Evolutionary conservation across 2,113 vertebrate genomes (phyloP), one percentile per base, ranked within the genome.

Genomic region (Varanus komodoensis): DNA sequence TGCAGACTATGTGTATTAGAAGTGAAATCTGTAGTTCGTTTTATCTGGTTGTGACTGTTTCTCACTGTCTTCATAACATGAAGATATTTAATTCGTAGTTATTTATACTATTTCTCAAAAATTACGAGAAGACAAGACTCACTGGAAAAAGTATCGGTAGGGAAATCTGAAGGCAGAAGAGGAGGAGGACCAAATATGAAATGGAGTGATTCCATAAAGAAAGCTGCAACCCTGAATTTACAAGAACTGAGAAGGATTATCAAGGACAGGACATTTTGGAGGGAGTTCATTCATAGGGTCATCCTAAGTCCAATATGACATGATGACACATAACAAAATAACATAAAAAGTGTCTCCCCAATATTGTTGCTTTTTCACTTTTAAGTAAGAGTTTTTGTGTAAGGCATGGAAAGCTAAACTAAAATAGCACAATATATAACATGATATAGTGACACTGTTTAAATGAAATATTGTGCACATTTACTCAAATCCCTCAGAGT

Each of bases 361-460:
- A 38, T 48, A n/a, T 74, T 17, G 25, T 54, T 54, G 54, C 54
- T 54, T 54, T 54, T 44, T 44, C 38, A 44, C 3, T 44, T 44
- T 44, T 44, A 44, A 44, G 38, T 44, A 44, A 44, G 38, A 44
- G 38, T 44, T 44, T 44, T 44, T 1, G 38, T 44, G 38, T 44
- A 44, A 25, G n/a, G 64, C 9, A 48, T 11, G 50, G 74, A 88
- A 88, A 87, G 67, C 44, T n/a, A 88, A 80, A 88, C 79, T 44
- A 84, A 84, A 48, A 54, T 38, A 17, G 25, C 38, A 77, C 38
- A 77, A 38, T 34, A 75, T 38, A 38, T 77, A 21, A 44, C 5
- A 6, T 38, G 6, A 21, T 8, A 82, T 61, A n/a, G 15, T 12
- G 8, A 23, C 34, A 21, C n/a, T 21, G 19, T 82, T 38, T 17